Percentiles rank a stretch among this genome's conserved stretches.
phyloP scores from a whole-genome alignment of 2,797 vertebrate genomes.

The Propithecus deckenii region DNA sequence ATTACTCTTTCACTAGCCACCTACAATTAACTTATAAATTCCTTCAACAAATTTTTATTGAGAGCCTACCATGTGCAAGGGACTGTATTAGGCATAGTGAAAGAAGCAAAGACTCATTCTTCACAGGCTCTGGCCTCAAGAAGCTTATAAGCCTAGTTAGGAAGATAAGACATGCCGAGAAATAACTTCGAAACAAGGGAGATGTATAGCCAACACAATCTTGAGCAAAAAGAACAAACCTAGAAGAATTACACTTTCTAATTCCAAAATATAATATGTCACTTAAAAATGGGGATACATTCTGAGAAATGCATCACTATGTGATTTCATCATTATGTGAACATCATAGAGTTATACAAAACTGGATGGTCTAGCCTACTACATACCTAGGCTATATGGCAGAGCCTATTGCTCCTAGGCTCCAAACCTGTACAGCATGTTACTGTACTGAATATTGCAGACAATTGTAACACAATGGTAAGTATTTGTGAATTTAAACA shows the following conservation, averaged over 20 bases:
- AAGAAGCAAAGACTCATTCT: background rate
- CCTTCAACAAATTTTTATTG: background rate
- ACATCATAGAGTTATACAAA: background rate
- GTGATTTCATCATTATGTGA: background rate
- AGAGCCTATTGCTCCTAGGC: background rate
- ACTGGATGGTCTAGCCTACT: background rate
- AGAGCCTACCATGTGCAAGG: background rate
- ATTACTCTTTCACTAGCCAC: slow-evolving; percentile 18
- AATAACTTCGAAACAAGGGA: slow-evolving; percentile 34
- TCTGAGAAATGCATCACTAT: background rate
- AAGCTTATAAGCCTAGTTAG: background rate
- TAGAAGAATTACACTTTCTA: background rate
- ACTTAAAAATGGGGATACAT: background rate
- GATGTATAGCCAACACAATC: background rate
- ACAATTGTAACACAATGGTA: background rate
- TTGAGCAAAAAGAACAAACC: background rate
- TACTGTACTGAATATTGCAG: background rate
- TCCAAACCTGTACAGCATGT: background rate
- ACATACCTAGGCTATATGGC: background rate
- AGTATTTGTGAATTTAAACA: background rate
- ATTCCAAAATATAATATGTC: background rate
- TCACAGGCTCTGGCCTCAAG: background rate
- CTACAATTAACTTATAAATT: slow-evolving; percentile 34
- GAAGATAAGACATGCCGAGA: background rate
- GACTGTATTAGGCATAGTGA: background rate